phyloP scores from a whole-genome alignment of 2,113 vertebrate genomes.

The Perccottus glenii region DNA sequence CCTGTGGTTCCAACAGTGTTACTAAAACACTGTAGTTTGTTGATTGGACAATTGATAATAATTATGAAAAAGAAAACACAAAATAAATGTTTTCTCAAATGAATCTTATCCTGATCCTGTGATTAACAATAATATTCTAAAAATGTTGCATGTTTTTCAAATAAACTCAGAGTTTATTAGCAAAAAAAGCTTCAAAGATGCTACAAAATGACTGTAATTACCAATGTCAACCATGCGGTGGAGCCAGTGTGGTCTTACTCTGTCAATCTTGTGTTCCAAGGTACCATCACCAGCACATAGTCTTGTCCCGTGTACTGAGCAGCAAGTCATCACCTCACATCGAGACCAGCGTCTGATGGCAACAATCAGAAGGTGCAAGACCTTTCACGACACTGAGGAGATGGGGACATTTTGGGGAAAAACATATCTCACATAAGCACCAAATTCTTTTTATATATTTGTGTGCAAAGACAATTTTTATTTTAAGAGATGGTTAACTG shows the following conservation, averaged over 20 bases:
- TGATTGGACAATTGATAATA: no score
- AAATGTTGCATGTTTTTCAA: no score
- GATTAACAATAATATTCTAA: no score
- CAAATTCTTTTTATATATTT: no score
- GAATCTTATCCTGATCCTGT: no score
- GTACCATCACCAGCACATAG: constrained; percentile 79
- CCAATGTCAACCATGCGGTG: constrained; percentile 16
- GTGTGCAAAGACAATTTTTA: background rate
- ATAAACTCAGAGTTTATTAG: no score
- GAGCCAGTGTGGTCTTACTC: constrained; percentile 4
- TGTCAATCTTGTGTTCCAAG: constrained; percentile 59
- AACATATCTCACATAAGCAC: background rate
- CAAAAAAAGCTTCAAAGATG: no score
- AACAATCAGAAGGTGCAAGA: background rate
- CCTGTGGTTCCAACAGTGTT: no score
- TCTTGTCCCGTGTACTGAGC: constrained; percentile 77
- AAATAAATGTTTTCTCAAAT: no score
- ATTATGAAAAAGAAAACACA: no score
- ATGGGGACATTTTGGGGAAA: background rate
- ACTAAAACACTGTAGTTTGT: no score
- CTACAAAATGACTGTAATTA: constrained; percentile 23
- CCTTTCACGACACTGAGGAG: background rate
- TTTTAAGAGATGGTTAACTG: background rate
- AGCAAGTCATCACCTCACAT: constrained; percentile 76
- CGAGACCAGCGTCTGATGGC: constrained; percentile 84